Conservation (phyloP, 1,140 invertebrate species). For the Nasonia longicornis region DNA sequence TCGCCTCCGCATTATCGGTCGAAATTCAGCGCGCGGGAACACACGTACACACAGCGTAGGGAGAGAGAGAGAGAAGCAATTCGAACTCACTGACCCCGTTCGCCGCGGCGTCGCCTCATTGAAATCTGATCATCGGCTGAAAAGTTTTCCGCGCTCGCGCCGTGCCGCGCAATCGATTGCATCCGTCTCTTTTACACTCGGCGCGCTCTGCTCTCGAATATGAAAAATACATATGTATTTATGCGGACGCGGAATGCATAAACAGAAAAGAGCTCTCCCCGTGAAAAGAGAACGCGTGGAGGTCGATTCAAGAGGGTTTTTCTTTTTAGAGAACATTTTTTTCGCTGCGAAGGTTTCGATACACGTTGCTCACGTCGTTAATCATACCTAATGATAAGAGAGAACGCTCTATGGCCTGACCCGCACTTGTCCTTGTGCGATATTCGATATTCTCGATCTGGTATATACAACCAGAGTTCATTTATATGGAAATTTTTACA, state of each 20-base stretch:
- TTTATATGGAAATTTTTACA: too few species aligned
- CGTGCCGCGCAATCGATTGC: neutral
- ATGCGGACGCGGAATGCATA: neutral
- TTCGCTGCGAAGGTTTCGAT: neutral
- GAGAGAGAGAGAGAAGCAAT: constrained; percentile 40
- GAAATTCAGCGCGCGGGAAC: constrained; percentile 35
- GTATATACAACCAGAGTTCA: too few species aligned
- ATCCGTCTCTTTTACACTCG: neutral
- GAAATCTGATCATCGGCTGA: constrained; percentile 54
- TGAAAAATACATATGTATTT: constrained; percentile 2
- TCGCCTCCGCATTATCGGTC: constrained; percentile 5
- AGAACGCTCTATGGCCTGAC: neutral
- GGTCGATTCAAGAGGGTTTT: neutral
- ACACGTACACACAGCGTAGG: constrained; percentile 15
- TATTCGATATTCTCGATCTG: neutral
- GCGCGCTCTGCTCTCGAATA: neutral
- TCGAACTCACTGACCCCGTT: constrained; percentile 56
- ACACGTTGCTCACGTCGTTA: neutral
- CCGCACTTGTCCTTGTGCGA: neutral
- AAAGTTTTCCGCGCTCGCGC: constrained; percentile 43
- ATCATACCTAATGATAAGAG: constrained; percentile 19
- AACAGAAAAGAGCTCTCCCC: neutral
- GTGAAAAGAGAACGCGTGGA: neutral
- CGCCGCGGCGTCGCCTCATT: constrained; percentile 45
- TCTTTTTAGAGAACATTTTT: neutral